Base-by-base conservation (phyloP, 2,888 invertebrate species). In the Scaeva pyrastri region DNA sequence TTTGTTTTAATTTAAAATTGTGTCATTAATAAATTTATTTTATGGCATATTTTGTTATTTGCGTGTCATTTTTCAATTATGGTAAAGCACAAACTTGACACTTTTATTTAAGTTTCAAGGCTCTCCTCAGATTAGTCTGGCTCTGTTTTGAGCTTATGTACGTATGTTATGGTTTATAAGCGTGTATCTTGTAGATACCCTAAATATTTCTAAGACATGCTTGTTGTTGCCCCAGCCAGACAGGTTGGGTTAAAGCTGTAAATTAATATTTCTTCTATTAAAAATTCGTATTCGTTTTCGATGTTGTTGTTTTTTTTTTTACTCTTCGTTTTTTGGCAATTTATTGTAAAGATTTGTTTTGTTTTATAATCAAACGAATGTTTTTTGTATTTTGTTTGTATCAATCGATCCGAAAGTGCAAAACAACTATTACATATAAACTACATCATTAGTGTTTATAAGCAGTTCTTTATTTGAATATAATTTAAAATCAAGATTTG, bases 231-330 rank as follows among this genome's bases (percentile, higher is more conserved):
- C 55, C 75, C 76, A 76, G 41, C 75, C 80, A 72, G 85, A 80
- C 85, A 72, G 68, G 80, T 76, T 85, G 76, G 62, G 23, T 45
- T 68, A 55, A 55, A 55, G 68, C 68, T 85, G 76, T 73, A 85
- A 80, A 80, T 85, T 79, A 75, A 84, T 56, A 74, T 62, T 83
- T 77, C 70, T 79, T 70, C 75, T 79, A 79, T 71, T 72, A 45
- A 23, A 26, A 64, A 66, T 66, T 19, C 12, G 2, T 68, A 58
- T 75, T 68, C n/a, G 71, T 76, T 31, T 31, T 31, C 6, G 31
- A 7, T 31, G 31, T 31, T 31, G 31, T 31, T 31, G 31, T 31
- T 31, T 31, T 31, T 2, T 31, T n/a, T n/a, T n/a, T n/a, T n/a
- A n/a, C n/a, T n/a, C n/a, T n/a, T n/a, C n/a, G n/a, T 45, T 74